A percentile compares a stretch with the other conserved stretches of the same genome.
These are phyloP conservation scores for Troides helena DNA, from an alignment of 2,888 invertebrate genomes.

Conservation along the genomic window DNA sequence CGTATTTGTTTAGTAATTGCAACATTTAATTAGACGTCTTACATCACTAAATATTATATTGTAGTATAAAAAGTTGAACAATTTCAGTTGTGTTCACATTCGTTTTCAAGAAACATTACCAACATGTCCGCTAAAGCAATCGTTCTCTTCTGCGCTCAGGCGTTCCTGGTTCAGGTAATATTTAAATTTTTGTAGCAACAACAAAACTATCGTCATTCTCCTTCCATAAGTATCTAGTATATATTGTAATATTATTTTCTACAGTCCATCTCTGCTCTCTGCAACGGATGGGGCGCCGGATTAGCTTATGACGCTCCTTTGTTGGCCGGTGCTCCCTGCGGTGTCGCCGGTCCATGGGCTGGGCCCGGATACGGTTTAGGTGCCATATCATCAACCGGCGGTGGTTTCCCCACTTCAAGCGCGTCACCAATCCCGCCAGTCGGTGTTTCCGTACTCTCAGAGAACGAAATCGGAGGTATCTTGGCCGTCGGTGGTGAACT, in stretches of 20 bases:
- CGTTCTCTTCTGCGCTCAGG: conserved; percentile 41
- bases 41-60: neutral
- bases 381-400: conserved; percentile 31
- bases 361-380: conserved; percentile 27
- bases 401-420: conserved; percentile 41
- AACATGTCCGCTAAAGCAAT: conserved; percentile 41
- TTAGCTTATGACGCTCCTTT: conserved; percentile 26
- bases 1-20: neutral
- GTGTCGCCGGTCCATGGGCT: conserved; percentile 33
- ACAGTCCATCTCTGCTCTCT: conserved; percentile 27
- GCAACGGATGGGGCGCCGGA: conserved; percentile 30
- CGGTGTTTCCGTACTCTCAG: conserved; percentile 42
- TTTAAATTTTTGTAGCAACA: neutral
- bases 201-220: no score
- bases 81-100: neutral
- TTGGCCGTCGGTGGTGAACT: conserved; percentile 39
- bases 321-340: conserved; percentile 28
- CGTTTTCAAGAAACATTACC: conserved; percentile 16
- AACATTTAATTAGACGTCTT: neutral
- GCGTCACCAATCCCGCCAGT: conserved; percentile 38
- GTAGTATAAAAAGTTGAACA: neutral
- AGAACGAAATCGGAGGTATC: conserved; percentile 44
- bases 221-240: no score
- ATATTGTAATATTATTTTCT: neutral
- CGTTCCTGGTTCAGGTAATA: conserved; percentile 40